These are phyloP conservation scores for Gymnoscopelus microlampas DNA, from an alignment of 2,797 vertebrate species.

Conservation along the genomic window DNA sequence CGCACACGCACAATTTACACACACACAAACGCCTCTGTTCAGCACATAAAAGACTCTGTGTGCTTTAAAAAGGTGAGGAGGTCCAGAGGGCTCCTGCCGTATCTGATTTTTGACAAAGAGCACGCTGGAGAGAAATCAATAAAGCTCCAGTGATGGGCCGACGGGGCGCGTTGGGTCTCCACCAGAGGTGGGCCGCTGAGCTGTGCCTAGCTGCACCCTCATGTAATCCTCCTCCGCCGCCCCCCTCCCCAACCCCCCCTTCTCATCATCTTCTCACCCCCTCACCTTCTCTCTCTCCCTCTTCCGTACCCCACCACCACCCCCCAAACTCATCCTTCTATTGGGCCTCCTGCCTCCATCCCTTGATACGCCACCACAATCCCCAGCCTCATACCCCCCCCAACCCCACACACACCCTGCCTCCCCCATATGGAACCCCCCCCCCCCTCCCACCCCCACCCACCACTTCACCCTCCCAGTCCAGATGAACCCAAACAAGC, in stretches of 20 bases:
- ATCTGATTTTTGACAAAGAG: conserved; percentile 99
- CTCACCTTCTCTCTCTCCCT: conserved; percentile 32
- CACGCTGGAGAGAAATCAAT: conserved; percentile 96
- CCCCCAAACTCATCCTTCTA: neutral
- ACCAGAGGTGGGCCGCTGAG: conserved; percentile 53
- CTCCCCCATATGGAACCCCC: neutral
- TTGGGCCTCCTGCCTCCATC: neutral
- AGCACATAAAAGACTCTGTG: conserved; percentile 87
- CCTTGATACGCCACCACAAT: neutral
- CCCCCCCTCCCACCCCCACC: conserved; percentile 11
- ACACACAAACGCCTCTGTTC: conserved; percentile 55
- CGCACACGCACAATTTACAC: conserved; percentile 13
- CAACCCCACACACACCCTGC: conserved; percentile 4
- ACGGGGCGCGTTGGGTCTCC: conserved; percentile 68
- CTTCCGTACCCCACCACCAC: conserved; percentile 28
- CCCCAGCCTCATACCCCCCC: conserved; percentile 14
- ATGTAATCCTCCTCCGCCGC: conserved; percentile 35
- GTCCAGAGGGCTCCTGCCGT: conserved; percentile 91
- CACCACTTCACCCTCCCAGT: conserved; percentile 74
- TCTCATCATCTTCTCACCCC: neutral
- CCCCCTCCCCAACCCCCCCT: conserved; percentile 60
- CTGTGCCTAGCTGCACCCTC: conserved; percentile 11
- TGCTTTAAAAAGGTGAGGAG: conserved; percentile 97
- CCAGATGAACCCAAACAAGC: conserved; percentile 95
- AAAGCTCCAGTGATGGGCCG: conserved; percentile 83